Conservation (phyloP, 2,797 vertebrate genomes). For the Sandelia bainsii region DNA sequence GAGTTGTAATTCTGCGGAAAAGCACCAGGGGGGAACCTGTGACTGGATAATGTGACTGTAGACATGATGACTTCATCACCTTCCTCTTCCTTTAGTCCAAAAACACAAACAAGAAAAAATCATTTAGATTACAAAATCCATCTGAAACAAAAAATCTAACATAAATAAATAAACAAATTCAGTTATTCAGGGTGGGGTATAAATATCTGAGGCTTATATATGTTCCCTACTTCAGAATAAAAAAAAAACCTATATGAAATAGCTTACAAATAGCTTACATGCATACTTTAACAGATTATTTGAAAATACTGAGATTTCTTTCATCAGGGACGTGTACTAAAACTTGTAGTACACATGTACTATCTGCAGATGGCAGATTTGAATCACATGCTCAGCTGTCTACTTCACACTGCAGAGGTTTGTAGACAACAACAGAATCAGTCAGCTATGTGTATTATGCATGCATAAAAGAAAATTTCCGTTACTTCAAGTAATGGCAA, state of each 20-base stretch:
- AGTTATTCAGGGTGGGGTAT: background rate
- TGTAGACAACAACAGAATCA: conserved; percentile 15
- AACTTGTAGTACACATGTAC: conserved; percentile 2
- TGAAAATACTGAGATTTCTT: background rate
- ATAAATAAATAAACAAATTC: background rate
- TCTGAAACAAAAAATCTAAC: background rate
- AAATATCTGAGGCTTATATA: background rate
- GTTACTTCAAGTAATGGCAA: conserved; percentile 32
- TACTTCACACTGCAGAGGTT: conserved; percentile 54
- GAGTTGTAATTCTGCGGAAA: conserved; percentile 88
- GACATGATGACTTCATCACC: conserved; percentile 88
- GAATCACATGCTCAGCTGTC: conserved; percentile 8
- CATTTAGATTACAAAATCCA: background rate
- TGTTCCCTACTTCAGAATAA: background rate
- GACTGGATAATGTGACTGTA: conserved; percentile 82
- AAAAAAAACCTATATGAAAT: background rate
- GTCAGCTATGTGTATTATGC: background rate
- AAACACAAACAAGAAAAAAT: conserved; percentile 19
- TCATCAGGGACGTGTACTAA: too few relatives aligned
- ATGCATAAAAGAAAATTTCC: conserved; percentile 18
- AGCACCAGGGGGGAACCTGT: conserved; percentile 88
- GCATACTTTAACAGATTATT: background rate
- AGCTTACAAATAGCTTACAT: too few relatives aligned
- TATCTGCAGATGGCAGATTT: conserved; percentile 75
- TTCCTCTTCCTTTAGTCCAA: conserved; percentile 91